A percentile compares a stretch with the other conserved stretches of the same genome.
phyloP scores from a whole-genome alignment of 2,888 invertebrate species.

The Amphiduros pacificus region DNA sequence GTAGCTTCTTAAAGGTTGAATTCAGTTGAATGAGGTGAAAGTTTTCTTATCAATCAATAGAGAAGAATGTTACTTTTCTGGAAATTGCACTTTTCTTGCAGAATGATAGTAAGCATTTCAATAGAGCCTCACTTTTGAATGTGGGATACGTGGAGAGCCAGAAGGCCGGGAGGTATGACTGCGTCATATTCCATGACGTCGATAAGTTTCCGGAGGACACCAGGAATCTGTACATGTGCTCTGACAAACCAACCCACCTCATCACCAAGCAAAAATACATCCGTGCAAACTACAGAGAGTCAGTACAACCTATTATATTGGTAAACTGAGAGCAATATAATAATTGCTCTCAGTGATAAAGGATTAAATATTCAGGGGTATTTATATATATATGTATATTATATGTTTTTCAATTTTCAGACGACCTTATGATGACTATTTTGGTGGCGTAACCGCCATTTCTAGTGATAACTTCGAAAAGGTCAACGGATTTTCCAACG shows the following conservation, averaged over 20 bases:
- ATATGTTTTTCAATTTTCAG: neutral
- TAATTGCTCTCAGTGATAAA: too few relatives aligned
- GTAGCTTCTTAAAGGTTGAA: too few relatives aligned
- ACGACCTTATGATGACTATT: constrained; percentile 15
- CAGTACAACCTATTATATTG: neutral
- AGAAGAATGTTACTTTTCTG: too few relatives aligned
- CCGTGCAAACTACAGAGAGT: constrained; percentile 3
- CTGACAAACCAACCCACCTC: constrained; percentile 11
- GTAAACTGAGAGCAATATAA: neutral
- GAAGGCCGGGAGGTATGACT: constrained; percentile 5
- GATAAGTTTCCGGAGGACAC: constrained; percentile 22
- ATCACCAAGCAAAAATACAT: constrained; percentile 13
- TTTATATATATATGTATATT: too few relatives aligned
- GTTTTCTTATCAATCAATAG: too few relatives aligned
- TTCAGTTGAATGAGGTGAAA: neutral
- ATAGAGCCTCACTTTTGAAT: constrained; percentile 13
- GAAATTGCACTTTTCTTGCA: constrained; percentile 8
- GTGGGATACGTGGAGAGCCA: constrained; percentile 9
- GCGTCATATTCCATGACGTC: constrained; percentile 19
- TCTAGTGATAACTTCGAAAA: constrained; percentile 5
- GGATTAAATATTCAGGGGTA: too few relatives aligned
- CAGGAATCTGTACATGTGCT: constrained; percentile 15
- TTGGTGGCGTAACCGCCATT: constrained; percentile 21
- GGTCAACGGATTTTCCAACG: constrained; percentile 20
- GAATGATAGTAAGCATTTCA: constrained; percentile 19